Evolutionary conservation across 2,797 vertebrate genomes (phyloP), one percentile per base, ranked within the genome.

Genomic region (Xerus rutilus): DNA sequence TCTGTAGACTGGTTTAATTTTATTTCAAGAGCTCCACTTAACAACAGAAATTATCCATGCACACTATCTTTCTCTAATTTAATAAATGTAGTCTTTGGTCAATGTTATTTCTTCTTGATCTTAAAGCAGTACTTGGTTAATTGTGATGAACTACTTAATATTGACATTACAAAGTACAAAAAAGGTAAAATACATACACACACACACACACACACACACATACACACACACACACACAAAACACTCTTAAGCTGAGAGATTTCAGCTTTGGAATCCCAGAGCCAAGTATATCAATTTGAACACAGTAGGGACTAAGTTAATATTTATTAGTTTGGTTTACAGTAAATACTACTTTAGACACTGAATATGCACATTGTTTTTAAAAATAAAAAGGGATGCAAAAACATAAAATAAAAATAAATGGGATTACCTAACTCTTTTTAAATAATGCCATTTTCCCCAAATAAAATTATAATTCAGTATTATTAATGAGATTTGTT

Each of bases 381-480:
- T 64, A 87, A 72, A 84, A 59, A 7, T 69, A 47, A 49, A 85
- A 81, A 85, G 30, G 25, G 20, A 65, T 43, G 10, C 14, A 57
- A 76, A 89, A 81, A 72, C 20, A 69, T 69, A 78, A 45, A 90
- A 81, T 23, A 72, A 91, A 94, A 73, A 9, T 1, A 54, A 78
- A 64, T 47, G 20, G 57, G 5, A 52, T 82, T 59, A 45, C 9
- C 57, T 81, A 72, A 62, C 17, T 84, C 11, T 78, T 92, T 76
- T 64, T 14, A 92, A 77, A 77, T 35, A 13, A 45, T 72, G 43
- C 2, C 8, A 54, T 52, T 89, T 78, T 95, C 92, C 92, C 39
- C 10, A 62, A 96, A 82, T 89, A 90, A 93, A 87, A 83, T 52
- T 81, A 76, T 47, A 89, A 65, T 72, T 28, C 30, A 89, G 76